phyloP scores from a whole-genome alignment of 2,888 invertebrate genomes.

The Maniola hyperantus region DNA sequence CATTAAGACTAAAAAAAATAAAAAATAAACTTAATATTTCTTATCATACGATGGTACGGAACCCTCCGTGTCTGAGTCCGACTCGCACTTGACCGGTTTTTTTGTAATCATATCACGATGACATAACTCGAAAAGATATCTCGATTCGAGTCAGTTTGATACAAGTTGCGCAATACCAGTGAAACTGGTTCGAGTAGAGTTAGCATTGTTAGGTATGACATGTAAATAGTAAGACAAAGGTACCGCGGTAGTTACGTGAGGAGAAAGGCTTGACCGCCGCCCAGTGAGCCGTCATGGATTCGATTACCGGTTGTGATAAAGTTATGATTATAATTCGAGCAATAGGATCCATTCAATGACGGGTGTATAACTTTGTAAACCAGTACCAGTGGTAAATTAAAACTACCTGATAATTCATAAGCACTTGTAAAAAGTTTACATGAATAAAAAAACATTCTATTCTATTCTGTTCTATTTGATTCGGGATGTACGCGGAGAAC shows the following conservation, averaged over 20 bases:
- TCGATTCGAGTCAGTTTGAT: neutral
- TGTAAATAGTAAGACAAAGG: constrained; percentile 19
- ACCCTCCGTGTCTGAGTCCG: too few relatives aligned
- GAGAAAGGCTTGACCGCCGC: constrained; percentile 17
- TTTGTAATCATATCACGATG: neutral
- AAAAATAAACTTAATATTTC: too few relatives aligned
- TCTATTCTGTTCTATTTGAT: too few relatives aligned
- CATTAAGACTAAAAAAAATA: too few relatives aligned
- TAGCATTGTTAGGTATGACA: constrained; percentile 25
- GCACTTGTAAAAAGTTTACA: too few relatives aligned
- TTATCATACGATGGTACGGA: too few relatives aligned
- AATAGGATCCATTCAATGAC: too few relatives aligned
- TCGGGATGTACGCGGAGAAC: too few relatives aligned
- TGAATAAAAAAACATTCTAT: too few relatives aligned
- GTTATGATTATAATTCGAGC: neutral
- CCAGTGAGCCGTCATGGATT: constrained; percentile 12
- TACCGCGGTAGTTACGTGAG: constrained; percentile 16
- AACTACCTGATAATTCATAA: too few relatives aligned
- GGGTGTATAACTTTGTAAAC: too few relatives aligned
- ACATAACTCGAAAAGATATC: constrained; percentile 2
- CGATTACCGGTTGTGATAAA: constrained; percentile 23
- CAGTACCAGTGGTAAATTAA: too few relatives aligned
- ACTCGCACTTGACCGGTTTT: neutral
- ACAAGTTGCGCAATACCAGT: constrained; percentile 4
- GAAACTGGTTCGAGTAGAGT: constrained; percentile 12